phyloP scores from a whole-genome alignment of 2,888 invertebrate species.

The Didymodactylos carnosus region DNA sequence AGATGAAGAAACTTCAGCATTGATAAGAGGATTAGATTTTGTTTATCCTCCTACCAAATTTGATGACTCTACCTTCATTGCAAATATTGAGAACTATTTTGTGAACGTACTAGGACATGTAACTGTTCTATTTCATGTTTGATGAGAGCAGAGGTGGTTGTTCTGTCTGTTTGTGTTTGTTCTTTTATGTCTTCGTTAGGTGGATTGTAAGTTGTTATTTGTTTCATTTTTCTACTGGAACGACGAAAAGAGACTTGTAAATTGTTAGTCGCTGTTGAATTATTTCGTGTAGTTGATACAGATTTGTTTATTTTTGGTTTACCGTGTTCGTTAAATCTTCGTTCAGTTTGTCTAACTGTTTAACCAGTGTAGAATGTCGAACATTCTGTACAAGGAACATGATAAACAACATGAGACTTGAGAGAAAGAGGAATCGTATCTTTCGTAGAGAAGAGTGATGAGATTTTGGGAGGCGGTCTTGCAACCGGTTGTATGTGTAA shows the following conservation, averaged over 20 bases:
- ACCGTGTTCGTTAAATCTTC: not conserved
- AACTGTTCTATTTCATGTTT: too few relatives aligned
- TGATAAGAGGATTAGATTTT: not conserved
- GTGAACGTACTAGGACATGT: not conserved
- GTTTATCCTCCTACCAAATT: not conserved
- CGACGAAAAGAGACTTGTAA: too few relatives aligned
- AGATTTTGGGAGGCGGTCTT: not conserved
- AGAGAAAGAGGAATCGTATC: not conserved
- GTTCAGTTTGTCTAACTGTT: not conserved
- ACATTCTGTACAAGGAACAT: not conserved
- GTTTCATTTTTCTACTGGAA: too few relatives aligned
- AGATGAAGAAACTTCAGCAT: not conserved
- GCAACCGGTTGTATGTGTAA: not conserved
- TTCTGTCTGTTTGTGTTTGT: too few relatives aligned
- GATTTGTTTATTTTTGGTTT: too few relatives aligned
- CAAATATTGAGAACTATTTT: not conserved
- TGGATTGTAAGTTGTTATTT: too few relatives aligned
- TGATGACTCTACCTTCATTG: not conserved
- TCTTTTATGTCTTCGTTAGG: too few relatives aligned
- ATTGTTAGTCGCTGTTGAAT: too few relatives aligned
- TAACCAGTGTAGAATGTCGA: not conserved
- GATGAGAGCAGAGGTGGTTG: too few relatives aligned
- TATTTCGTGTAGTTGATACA: too few relatives aligned
- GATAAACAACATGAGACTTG: not conserved
- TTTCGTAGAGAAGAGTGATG: not conserved